Percentiles rank a stretch among this genome's conserved stretches.
Evolutionary conservation across 2,888 invertebrate genomes (phyloP).

Genomic region (Cheilosia scutellata): DNA sequence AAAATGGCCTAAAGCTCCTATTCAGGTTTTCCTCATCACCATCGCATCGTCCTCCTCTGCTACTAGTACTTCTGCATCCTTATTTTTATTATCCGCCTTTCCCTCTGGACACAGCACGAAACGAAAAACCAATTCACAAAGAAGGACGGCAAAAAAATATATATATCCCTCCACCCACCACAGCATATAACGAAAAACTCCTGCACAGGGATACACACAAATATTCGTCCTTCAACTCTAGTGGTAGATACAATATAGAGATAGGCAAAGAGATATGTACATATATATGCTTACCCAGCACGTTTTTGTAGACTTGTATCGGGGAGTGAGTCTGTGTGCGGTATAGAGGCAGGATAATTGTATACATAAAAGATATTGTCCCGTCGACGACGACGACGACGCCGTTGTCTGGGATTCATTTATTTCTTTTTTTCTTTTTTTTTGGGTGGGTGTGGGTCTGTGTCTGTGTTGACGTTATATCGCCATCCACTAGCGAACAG

Average conservation of each 20-base stretch:
- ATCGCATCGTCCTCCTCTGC: constrained; percentile 8
- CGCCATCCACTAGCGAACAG: constrained; percentile 23
- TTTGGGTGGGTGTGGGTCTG: constrained; percentile 59
- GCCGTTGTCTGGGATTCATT: constrained; percentile 70
- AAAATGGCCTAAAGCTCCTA: constrained; percentile 57
- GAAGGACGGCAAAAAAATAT: constrained; percentile 23
- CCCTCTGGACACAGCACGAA: constrained; percentile 51
- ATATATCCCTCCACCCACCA: constrained; percentile 19
- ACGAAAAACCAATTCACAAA: constrained; percentile 66
- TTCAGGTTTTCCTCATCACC: constrained; percentile 8
- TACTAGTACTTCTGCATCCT: constrained; percentile 35
- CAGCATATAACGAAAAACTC: constrained; percentile 20
- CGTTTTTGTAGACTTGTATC: constrained; percentile 59
- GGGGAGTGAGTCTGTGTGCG: constrained; percentile 17
- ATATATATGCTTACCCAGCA: constrained; percentile 57
- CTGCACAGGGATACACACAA: constrained; percentile 47
- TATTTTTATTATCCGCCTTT: constrained; percentile 46
- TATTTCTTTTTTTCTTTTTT: constrained; percentile 34
- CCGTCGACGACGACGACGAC: constrained; percentile 70
- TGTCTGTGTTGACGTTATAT: constrained; percentile 72
- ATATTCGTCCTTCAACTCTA: constrained; percentile 74
- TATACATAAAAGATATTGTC: constrained; percentile 75
- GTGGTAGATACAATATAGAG: constrained; percentile 60
- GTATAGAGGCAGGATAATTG: constrained; percentile 61
- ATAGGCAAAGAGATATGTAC: constrained; percentile 39